Evolutionary conservation across 1,140 invertebrate species (phyloP), one percentile per base, ranked within the genome.

Genomic region (Trichoplusia ni): DNA sequence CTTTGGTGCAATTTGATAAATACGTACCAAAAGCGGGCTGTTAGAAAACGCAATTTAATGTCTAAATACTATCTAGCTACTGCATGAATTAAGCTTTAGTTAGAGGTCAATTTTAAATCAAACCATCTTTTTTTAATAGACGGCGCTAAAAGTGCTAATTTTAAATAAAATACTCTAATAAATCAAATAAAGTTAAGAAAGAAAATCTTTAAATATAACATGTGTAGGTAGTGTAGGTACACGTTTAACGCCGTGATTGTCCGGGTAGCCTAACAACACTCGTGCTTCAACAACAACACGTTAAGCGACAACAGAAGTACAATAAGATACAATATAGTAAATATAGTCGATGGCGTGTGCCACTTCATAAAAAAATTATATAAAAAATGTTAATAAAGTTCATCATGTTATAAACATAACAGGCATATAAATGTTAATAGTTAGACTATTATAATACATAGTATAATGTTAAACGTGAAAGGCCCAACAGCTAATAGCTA

Each of bases 361-460:
- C 88, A 90, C 77, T 79, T 77, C 65, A 77, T 71, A 65, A 76
- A 76, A 77, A 81, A 67, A 75, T 72, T 75, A 82, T 76, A 63
- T 75, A 81, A 74, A 82, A 80, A 84, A 70, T 88, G 85, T 90
- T 90, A 90, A 88, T 89, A 87, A 83, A 88, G 85, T 79, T 88
- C 82, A 89, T 89, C 73, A 82, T 89, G 88, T 90, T 90, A 90
- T 90, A 90, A 90, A 90, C 88, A 86, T 90, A 90, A 90, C 88
- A 90, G 88, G 88, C 88, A 90, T 84, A 88, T 86, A 89, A 86
- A 82, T 90, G 87, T 90, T 90, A 90, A 90, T 90, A 89, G 86
- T 90, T 90, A 90, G 87, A 89, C 87, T 90, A 89, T 89, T 88
- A 88, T 87, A 89, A 87, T 89, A 90, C 83, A 90, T 90, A 89